A percentile compares a stretch with the other conserved stretches of the same genome.
phyloP scores from a whole-genome alignment of 1,140 invertebrate genomes.

The Drosophila ogumai region DNA sequence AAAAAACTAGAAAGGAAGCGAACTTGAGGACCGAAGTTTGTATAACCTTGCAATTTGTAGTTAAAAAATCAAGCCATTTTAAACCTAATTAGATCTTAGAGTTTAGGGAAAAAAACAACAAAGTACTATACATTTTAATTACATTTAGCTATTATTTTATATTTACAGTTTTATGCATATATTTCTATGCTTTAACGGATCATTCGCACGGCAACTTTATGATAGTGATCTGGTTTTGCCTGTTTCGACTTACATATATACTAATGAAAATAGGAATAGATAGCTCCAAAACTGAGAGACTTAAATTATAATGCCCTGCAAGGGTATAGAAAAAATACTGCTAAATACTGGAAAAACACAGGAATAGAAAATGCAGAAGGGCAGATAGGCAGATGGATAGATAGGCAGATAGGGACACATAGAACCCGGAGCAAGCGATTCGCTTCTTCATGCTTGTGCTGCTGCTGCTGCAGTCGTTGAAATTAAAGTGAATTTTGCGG shows the following conservation, averaged over 20 bases:
- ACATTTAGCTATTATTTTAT: too few relatives aligned
- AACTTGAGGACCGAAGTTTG: too few relatives aligned
- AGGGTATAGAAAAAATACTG: neutral
- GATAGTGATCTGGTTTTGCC: too few relatives aligned
- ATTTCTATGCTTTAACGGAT: too few relatives aligned
- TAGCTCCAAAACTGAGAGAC: neutral
- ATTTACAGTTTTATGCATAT: too few relatives aligned
- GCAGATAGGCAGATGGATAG: neutral
- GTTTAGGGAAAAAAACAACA: too few relatives aligned
- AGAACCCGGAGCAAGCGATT: conserved; percentile 7
- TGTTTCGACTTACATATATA: neutral
- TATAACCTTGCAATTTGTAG: too few relatives aligned
- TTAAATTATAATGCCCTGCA: neutral
- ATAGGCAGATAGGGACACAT: neutral
- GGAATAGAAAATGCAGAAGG: conserved; percentile 1
- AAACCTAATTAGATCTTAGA: too few relatives aligned
- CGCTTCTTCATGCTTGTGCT: conserved; percentile 18
- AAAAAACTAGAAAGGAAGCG: conserved; percentile 14
- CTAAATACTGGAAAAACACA: conserved; percentile 3
- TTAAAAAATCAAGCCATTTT: too few relatives aligned
- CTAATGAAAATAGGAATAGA: neutral
- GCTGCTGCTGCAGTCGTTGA: conserved; percentile 32
- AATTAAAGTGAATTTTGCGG: conserved; percentile 65
- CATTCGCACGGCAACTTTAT: too few relatives aligned
- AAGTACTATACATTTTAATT: too few relatives aligned